Base-by-base conservation (phyloP, 2,888 invertebrate genomes). In the Blera fallax region DNA sequence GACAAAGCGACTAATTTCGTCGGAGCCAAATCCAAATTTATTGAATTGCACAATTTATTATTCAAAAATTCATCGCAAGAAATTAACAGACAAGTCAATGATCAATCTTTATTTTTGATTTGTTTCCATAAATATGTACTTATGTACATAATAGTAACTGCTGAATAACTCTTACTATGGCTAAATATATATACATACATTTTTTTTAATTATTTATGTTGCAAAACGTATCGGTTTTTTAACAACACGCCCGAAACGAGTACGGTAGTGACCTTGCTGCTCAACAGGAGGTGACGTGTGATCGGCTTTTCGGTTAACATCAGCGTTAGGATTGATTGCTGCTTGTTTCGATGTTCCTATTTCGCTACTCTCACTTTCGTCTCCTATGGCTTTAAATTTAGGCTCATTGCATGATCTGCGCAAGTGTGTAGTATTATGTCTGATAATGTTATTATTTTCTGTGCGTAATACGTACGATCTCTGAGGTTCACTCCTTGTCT, bases 1-100 rank as follows among this genome's bases (percentile, higher is more conserved):
- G 48, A 65, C 45, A 65, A 65, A 14, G 48, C 43, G 6, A 67
- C 40, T 6, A 60, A 60, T 40, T 60, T 60, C 11, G 60, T 60
- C n/a, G 60, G 60, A n/a, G 24, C 60, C 3, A 37, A 60, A 18
- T 60, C 60, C 4, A 60, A 60, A 60, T 24, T 60, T 1, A 40
- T 24, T 4, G 54, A 67, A 54, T 27, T 67, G 11, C 37, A 52
- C 18, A 24, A 67, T 54, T 27, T 43, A 16, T 43, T 69, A 40
- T 69, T 60, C n/a, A 21, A 24, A 24, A 34, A 14, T 2, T 60
- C 60, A 5, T 40, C 37, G 11, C 60, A 60, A 60, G n/a, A 60
- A 60, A 40, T 5, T n/a, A n/a, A n/a, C n/a, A n/a, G n/a, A n/a
- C n/a, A n/a, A n/a, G n/a, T n/a, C n/a, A n/a, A n/a, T n/a, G n/a